phyloP scores from a whole-genome alignment of 2,113 vertebrate species.

The Bungarus multicinctus region DNA sequence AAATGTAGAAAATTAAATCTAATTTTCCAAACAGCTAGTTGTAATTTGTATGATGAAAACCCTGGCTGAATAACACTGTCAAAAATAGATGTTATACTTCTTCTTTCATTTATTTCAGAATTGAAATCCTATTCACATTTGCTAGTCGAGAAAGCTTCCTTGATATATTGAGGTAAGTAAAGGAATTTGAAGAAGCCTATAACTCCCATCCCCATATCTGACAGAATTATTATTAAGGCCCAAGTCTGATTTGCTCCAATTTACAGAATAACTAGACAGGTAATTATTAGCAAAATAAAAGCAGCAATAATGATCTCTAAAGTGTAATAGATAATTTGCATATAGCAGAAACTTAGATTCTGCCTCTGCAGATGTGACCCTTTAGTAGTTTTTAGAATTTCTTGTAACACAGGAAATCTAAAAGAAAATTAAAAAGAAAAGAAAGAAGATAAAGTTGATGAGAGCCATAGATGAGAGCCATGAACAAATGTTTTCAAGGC shows the following conservation, averaged over 20 bases:
- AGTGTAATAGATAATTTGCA: background rate
- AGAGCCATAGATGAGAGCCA: background rate
- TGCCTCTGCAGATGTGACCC: background rate
- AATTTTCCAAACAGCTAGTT: background rate
- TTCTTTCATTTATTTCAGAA: background rate
- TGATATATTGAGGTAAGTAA: background rate
- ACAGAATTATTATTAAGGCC: background rate
- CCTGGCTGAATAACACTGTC: background rate
- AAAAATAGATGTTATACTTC: background rate
- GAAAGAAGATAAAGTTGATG: background rate
- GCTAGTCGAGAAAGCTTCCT: background rate
- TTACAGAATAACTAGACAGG: background rate
- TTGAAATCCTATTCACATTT: background rate
- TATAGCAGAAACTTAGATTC: background rate
- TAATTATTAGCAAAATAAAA: background rate
- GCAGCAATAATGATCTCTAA: background rate
- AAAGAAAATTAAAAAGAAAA: background rate
- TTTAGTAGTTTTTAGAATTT: background rate
- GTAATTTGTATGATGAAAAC: background rate
- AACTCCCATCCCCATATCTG: background rate
- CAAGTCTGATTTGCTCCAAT: background rate
- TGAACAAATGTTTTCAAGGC: background rate
- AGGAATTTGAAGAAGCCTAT: background rate
- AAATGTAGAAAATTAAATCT: background rate
- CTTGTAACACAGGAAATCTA: background rate